Evolutionary conservation across 2,888 invertebrate genomes (phyloP).

Genomic region (Arctia plantaginis): DNA sequence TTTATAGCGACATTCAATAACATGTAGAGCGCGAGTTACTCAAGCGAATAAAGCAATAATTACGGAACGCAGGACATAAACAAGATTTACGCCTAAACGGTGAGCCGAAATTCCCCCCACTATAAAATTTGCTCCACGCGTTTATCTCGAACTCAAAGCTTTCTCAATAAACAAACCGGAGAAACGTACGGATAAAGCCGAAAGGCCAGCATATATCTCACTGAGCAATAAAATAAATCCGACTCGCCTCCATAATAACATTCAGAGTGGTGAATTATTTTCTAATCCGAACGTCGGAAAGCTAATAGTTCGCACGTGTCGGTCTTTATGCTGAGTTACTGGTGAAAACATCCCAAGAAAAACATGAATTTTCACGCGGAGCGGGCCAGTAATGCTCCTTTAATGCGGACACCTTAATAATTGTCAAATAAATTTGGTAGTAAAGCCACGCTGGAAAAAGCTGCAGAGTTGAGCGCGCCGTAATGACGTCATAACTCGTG

Average conservation of each 20-base stretch:
- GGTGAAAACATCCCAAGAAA: constrained; percentile 83
- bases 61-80: constrained; percentile 76
- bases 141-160: constrained; percentile 61
- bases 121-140: constrained; percentile 77
- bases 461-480: constrained; percentile 70
- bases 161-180: constrained; percentile 80
- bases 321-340: constrained; percentile 79
- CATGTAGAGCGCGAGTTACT: constrained; percentile 74
- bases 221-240: constrained; percentile 84
- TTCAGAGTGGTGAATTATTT: constrained; percentile 85
- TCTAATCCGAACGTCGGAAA: constrained; percentile 82
- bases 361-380: constrained; percentile 81
- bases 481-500: constrained; percentile 79
- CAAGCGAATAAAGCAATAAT: constrained; percentile 83
- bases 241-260: constrained; percentile 82
- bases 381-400: constrained; percentile 73
- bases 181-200: constrained; percentile 77
- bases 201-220: constrained; percentile 81
- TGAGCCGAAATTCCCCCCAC: constrained; percentile 62
- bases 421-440: constrained; percentile 84
- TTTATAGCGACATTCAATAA: constrained; percentile 84
- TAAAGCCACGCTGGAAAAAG: constrained; percentile 71
- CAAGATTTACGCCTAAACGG: constrained; percentile 79
- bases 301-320: constrained; percentile 86
- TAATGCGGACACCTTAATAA: constrained; percentile 86